These are phyloP conservation scores for Megamerina dolium DNA, from an alignment of 2,888 invertebrate genomes.

Conservation along the genomic window DNA sequence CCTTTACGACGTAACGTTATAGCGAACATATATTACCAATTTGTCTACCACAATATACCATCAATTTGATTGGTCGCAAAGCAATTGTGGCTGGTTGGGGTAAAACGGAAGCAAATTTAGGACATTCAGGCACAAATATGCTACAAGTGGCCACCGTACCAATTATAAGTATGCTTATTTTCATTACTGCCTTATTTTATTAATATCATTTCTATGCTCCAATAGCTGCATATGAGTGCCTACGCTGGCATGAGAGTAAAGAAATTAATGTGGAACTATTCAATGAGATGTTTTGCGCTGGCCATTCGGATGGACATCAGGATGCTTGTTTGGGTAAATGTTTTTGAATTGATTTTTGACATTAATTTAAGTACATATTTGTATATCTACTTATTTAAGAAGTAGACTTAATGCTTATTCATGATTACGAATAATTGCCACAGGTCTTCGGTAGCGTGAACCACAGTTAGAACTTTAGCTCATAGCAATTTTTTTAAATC, in stretches of 20 bases:
- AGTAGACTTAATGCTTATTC: too few species aligned
- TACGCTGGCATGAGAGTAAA: constrained; percentile 74
- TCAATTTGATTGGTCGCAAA: constrained; percentile 52
- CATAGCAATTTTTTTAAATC: too few species aligned
- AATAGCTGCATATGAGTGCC: constrained; percentile 65
- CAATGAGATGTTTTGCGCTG: constrained; percentile 78
- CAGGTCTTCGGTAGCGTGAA: too few species aligned
- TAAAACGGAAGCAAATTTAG: constrained; percentile 66
- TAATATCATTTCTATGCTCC: constrained; percentile 11
- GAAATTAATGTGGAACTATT: constrained; percentile 71
- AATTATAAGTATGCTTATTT: constrained; percentile 60
- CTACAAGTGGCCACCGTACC: constrained; percentile 76
- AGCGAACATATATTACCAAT: constrained; percentile 67
- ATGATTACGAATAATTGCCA: too few species aligned
- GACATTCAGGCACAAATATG: constrained; percentile 74
- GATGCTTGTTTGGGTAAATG: constrained; percentile 69
- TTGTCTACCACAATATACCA: constrained; percentile 60
- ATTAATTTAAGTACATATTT: too few species aligned
- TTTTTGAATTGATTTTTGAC: neutral
- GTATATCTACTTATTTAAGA: too few species aligned
- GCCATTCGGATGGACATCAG: constrained; percentile 73
- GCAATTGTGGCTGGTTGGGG: constrained; percentile 79
- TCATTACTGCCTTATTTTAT: neutral
- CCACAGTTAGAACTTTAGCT: too few species aligned
- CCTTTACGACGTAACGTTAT: too few species aligned